Evolutionary conservation across 2,797 vertebrate genomes (phyloP).

Genomic region (Gila robusta): DNA sequence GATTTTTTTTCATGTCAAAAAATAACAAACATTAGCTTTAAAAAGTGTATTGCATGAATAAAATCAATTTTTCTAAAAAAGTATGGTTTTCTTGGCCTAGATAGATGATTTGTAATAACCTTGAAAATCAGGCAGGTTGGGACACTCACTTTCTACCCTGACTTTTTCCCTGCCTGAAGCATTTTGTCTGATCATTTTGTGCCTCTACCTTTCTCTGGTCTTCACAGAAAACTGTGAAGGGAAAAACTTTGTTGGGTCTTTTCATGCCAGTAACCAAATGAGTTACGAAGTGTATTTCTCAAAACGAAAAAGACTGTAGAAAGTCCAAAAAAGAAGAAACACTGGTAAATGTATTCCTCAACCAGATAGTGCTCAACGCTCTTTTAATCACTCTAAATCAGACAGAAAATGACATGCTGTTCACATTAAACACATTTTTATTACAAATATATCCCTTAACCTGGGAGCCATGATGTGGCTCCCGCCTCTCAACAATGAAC

Average conservation of each 20-base stretch:
- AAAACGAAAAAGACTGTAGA: constrained; percentile 36
- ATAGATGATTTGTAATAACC: constrained; percentile 8
- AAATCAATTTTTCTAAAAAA: neutral
- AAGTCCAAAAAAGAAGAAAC: neutral
- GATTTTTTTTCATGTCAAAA: neutral
- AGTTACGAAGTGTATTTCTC: constrained; percentile 20
- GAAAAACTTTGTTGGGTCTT: constrained; percentile 35
- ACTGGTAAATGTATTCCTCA: neutral
- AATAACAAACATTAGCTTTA: neutral
- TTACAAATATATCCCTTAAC: neutral
- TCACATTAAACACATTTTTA: neutral
- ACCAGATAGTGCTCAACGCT: neutral
- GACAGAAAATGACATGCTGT: constrained; percentile 19
- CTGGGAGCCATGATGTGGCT: constrained; percentile 42
- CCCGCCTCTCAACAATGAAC: constrained; percentile 55
- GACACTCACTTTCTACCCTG: neutral
- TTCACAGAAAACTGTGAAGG: constrained; percentile 44
- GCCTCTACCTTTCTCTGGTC: constrained; percentile 22
- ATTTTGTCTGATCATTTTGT: constrained; percentile 7
- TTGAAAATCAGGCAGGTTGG: constrained; percentile 32
- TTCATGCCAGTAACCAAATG: constrained; percentile 40
- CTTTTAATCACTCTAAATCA: neutral
- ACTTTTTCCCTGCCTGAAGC: constrained; percentile 42
- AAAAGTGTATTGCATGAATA: neutral
- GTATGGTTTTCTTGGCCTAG: neutral